Percentiles rank a stretch among this genome's conserved stretches.
Conservation (phyloP, 2,797 vertebrate species). For the Sphenopsis melanotis region DNA sequence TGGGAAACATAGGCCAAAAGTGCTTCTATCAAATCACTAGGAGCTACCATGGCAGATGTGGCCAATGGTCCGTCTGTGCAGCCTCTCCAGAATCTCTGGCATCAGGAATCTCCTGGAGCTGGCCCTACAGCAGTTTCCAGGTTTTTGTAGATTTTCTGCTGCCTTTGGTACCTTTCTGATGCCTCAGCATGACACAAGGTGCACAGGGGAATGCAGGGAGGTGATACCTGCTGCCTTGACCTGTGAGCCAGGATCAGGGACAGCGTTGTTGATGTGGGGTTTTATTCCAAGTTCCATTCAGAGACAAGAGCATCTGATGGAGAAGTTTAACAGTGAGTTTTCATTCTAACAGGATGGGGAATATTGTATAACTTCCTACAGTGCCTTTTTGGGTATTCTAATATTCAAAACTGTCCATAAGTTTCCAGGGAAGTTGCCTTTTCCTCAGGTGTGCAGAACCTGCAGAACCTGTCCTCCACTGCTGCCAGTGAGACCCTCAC, state of each 20-base stretch:
- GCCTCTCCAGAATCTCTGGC: not conserved
- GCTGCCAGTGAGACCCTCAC: accelerated
- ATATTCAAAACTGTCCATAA: not conserved
- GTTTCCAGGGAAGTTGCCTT: not conserved
- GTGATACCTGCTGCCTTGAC: not conserved
- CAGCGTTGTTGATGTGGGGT: not conserved
- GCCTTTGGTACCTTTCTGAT: not conserved
- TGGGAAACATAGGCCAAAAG: not conserved
- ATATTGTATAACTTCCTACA: not conserved
- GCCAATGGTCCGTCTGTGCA: not conserved
- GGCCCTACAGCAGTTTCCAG: not conserved
- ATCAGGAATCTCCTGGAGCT: not conserved
- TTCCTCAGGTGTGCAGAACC: not conserved
- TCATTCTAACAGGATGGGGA: not conserved
- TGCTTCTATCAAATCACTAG: not conserved
- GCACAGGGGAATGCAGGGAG: not conserved
- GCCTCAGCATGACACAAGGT: not conserved
- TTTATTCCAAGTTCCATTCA: not conserved
- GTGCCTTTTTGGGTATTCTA: not conserved
- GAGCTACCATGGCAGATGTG: not conserved
- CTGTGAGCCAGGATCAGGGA: not conserved
- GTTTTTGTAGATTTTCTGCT: not conserved
- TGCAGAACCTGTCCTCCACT: not conserved
- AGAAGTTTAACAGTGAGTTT: not conserved
- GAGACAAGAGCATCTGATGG: not conserved